A percentile compares a stretch with the other conserved stretches of the same genome.
Conservation (phyloP, 1,140 invertebrate species). For the Cryptotermes secundus region DNA sequence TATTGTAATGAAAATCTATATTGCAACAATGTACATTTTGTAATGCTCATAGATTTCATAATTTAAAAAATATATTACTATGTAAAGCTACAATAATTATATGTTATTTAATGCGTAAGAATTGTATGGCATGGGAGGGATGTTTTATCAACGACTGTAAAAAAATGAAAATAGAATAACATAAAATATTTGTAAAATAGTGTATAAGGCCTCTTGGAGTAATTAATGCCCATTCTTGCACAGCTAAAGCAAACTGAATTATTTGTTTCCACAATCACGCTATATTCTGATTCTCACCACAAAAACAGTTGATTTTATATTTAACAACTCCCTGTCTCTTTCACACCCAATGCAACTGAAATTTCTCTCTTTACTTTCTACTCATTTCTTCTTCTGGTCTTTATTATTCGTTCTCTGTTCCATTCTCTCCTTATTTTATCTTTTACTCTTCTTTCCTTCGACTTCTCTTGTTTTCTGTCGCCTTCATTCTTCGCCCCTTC, state of each 20-base stretch:
- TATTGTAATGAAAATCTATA: neutral
- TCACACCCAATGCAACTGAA: too few relatives aligned
- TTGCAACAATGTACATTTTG: neutral
- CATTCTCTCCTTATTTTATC: too few relatives aligned
- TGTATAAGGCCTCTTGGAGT: slow-evolving; percentile 1
- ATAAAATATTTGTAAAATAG: neutral
- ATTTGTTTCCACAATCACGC: too few relatives aligned
- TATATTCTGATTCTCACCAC: too few relatives aligned
- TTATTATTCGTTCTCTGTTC: too few relatives aligned
- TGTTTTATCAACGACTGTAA: neutral
- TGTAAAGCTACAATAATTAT: neutral
- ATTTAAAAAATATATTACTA: neutral
- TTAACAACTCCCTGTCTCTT: too few relatives aligned
- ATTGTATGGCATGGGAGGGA: neutral
- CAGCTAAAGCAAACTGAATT: neutral
- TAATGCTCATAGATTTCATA: slow-evolving; percentile 12
- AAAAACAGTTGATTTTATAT: too few relatives aligned
- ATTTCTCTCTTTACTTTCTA: too few relatives aligned
- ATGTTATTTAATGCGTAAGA: neutral
- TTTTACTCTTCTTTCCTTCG: too few relatives aligned
- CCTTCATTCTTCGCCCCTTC: too few relatives aligned
- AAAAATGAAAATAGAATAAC: neutral
- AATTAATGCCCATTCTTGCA: neutral
- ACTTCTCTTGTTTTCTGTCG: too few relatives aligned
- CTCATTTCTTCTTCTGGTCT: too few relatives aligned